Conservation (phyloP, 2,797 vertebrate species). For the Hypotaenidia okinawae region DNA sequence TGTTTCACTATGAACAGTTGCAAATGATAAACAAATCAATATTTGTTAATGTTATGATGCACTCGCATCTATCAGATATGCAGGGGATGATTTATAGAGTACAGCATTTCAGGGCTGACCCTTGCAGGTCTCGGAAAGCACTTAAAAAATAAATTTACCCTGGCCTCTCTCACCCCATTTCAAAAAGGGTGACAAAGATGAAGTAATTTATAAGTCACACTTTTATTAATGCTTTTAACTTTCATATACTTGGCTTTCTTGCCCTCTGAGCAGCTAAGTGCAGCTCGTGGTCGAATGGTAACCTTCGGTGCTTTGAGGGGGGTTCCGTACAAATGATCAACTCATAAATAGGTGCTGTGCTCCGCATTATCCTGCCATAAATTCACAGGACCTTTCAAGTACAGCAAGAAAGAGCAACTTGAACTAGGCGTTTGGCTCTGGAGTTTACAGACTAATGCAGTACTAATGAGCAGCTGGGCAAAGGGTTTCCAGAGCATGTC, state of each 20-base stretch:
- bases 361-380: constrained; percentile 83
- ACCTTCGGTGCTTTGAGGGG: constrained; percentile 80
- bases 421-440: constrained; percentile 65
- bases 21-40: constrained; percentile 84
- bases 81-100: constrained; percentile 84
- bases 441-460: constrained; percentile 78
- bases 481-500: constrained; percentile 65
- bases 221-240: constrained; percentile 90
- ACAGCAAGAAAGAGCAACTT: constrained; percentile 77
- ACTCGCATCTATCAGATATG: constrained; percentile 78
- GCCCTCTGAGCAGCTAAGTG: constrained; percentile 79
- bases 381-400: constrained; percentile 82
- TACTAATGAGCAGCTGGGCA: constrained; percentile 79
- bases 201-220: constrained; percentile 89
- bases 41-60: constrained; percentile 82
- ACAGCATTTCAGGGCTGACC: constrained; percentile 84
- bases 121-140: constrained; percentile 84
- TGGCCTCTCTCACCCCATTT: constrained; percentile 86
- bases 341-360: constrained; percentile 84
- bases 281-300: constrained; percentile 78
- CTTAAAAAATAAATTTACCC: constrained; percentile 90
- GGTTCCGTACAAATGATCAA: constrained; percentile 82
- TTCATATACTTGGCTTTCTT: constrained; percentile 81
- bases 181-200: constrained; percentile 87
- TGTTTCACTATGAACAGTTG: constrained; percentile 70